Base-by-base conservation (phyloP, 2,797 vertebrate species). In the Gadopsis marmoratus region DNA sequence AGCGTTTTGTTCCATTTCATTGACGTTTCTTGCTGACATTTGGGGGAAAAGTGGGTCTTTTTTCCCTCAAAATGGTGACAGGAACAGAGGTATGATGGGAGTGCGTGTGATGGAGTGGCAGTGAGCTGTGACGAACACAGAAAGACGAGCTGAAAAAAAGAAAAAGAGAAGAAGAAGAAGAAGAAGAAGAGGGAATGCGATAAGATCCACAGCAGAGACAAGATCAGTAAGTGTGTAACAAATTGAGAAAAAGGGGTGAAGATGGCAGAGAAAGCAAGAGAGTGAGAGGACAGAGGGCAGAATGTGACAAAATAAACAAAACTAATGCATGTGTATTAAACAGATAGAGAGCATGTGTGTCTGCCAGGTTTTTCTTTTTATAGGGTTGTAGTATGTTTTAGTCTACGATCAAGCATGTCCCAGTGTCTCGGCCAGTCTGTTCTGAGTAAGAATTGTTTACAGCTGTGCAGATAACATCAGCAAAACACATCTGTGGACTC, bases 401-500 rank as follows among this genome's bases (percentile, higher is more conserved):
- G 76, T 80, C 74, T 60, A 79, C 26, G 67, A 83, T 85, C 85
- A 71, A 71, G 50, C 48, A 4, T 81, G 76, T 86, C 37, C 66
- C 73, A 48, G 63, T 72, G 88, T 78, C 78, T 79, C 37, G 29
- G 74, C 73, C 82, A 62, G 80, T 83, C 78, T 83, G 88, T 78
- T 84, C 83, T 75, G 80, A 86, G 82, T 72, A 86, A 78, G 79
- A 86, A 73, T 89, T 94, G 92, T 94, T 93, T 94, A 92, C 87
- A 84, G 79, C 72, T 47, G 64, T 78, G 39, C 48, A 71, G 93
- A 94, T 94, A 94, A 76, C 85, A 94, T 94, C 93, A 79, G 79
- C 51, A 93, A 94, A 95, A 95, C 94, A 95, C 81, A 84, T 77
- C 67, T 79, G 61, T 65, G 85, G 79, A 91, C 89, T 91, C 93